These are phyloP conservation scores for Corapipo altera DNA, from an alignment of 2,113 vertebrate genomes.

Conservation along the genomic window DNA sequence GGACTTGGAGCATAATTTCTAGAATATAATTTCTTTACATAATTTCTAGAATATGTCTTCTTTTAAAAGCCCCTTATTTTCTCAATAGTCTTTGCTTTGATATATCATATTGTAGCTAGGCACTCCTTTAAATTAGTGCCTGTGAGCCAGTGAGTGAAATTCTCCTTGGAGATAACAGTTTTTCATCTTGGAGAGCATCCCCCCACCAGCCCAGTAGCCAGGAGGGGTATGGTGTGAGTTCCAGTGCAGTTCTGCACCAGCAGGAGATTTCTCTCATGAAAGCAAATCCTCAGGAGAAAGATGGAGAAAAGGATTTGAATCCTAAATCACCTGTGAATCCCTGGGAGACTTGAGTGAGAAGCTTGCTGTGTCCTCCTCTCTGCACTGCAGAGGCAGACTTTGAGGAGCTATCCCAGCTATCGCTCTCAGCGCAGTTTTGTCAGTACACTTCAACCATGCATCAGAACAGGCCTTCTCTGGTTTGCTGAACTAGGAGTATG, in stretches of 20 bases:
- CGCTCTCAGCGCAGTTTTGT: accelerated
- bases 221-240: neutral
- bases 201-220: neutral
- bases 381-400: neutral
- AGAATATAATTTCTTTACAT: neutral
- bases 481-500: neutral
- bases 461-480: neutral
- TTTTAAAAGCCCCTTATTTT: conserved; percentile 6
- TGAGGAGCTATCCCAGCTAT: neutral
- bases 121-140: neutral
- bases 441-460: accelerated
- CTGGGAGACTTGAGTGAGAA: neutral
- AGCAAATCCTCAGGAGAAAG: neutral
- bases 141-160: neutral
- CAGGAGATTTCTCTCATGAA: neutral
- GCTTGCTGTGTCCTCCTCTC: neutral
- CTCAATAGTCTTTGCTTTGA: neutral
- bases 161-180: neutral
- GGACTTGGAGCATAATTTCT: neutral
- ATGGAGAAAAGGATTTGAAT: neutral
- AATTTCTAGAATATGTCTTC: neutral
- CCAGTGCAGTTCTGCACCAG: neutral
- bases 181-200: neutral
- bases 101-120: neutral
- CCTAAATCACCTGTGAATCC: neutral